Evolutionary conservation across 2,113 vertebrate genomes (phyloP).

Genomic region (Acrocephalus kingi): DNA sequence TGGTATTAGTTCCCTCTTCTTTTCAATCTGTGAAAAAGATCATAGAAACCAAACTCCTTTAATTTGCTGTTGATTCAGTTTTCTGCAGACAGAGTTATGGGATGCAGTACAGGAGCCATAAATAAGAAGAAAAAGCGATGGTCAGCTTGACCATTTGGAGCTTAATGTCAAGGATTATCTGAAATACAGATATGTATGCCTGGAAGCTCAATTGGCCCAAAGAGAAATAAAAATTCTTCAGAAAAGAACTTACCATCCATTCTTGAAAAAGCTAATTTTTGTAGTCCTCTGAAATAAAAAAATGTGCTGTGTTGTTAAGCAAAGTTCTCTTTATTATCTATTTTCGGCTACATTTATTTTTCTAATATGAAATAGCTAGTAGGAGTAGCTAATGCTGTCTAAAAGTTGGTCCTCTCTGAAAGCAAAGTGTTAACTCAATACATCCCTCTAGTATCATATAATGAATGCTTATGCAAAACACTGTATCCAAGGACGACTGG

Average conservation of each 20-base stretch:
- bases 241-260: neutral
- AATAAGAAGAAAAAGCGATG: neutral
- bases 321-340: neutral
- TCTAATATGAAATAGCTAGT: neutral
- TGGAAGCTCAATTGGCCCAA: neutral
- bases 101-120: neutral
- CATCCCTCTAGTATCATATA: neutral
- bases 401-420: neutral
- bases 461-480: constrained; percentile 6
- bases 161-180: neutral
- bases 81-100: neutral
- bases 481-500: neutral
- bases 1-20: neutral
- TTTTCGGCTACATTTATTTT: neutral
- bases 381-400: neutral
- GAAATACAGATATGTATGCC: neutral
- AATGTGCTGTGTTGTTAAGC: neutral
- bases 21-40: neutral
- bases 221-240: neutral
- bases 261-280: neutral
- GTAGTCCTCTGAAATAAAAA: neutral
- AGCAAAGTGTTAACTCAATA: neutral
- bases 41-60: neutral
- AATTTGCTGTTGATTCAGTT: neutral
- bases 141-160: neutral